Evolutionary conservation across 2,888 invertebrate species (phyloP), one percentile per base, ranked within the genome.

Genomic region (Stegophylla sp.): DNA sequence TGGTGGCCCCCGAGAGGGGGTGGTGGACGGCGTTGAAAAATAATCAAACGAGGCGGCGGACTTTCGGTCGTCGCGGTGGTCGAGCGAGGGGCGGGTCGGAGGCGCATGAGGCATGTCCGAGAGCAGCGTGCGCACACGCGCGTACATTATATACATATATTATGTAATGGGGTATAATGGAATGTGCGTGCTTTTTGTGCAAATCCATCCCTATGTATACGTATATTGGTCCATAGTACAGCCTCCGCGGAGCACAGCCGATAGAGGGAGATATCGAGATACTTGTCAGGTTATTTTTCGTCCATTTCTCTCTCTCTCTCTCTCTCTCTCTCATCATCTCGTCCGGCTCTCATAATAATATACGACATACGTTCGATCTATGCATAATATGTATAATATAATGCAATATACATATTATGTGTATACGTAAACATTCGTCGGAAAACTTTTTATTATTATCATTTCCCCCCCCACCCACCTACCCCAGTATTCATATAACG

Each of bases 121-220:
- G 59, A 26, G 72, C 72, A 3, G 34, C 34, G 34, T 7, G 34
- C 34, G 34, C 34, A 5, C 34, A 7, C 34, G 34, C 34, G 34
- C 34, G 34, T 34, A 34, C n/a, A n/a, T n/a, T n/a, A n/a, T n/a
- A n/a, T n/a, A n/a, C n/a, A n/a, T n/a, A n/a, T n/a, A n/a, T n/a
- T n/a, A n/a, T n/a, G n/a, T n/a, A n/a, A n/a, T n/a, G n/a, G n/a
- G n/a, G 41, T 41, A 59, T 72, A 73, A 73, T 73, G 72, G 72
- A 73, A 73, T 59, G 59, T 59, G 72, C 59, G 72, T 73, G 72
- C 72, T 73, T 73, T 73, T 73, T 59, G 59, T 73, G 12, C 12
- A 26, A 17, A 1, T n/a, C n/a, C 28, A 28, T 34, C 41, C 23
- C 48, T 10, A n/a, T n/a, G n/a, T n/a, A n/a, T n/a, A n/a, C n/a